These are phyloP conservation scores for Neogale vison DNA, from an alignment of 2,113 vertebrate species.

Conservation along the genomic window DNA sequence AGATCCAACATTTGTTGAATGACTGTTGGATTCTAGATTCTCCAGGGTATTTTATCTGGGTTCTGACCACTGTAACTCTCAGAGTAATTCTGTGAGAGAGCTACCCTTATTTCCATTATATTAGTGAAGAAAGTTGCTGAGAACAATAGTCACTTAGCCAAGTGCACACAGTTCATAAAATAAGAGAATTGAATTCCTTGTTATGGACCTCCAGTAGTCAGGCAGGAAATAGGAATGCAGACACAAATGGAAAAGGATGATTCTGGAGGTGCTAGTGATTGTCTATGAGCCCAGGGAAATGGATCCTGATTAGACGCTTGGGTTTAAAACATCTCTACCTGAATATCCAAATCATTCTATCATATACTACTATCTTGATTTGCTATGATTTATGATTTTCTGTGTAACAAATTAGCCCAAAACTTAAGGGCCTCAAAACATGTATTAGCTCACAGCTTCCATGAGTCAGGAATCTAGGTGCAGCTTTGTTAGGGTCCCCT, in stretches of 20 bases:
- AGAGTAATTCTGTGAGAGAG: background rate
- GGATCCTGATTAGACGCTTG: background rate
- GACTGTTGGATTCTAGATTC: background rate
- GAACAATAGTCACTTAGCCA: background rate
- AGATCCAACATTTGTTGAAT: background rate
- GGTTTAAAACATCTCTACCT: background rate
- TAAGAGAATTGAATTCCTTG: background rate
- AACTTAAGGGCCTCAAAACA: background rate
- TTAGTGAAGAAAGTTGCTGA: background rate
- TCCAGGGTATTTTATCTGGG: background rate
- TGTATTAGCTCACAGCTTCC: background rate
- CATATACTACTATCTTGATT: background rate
- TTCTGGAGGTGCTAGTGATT: background rate
- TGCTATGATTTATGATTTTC: background rate
- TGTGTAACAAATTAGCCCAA: background rate
- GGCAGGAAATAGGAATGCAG: background rate
- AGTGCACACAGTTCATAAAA: background rate
- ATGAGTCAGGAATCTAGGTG: background rate
- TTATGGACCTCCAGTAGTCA: background rate
- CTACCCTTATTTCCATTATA: background rate
- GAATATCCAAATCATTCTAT: background rate
- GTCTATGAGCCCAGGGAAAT: background rate
- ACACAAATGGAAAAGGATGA: background rate
- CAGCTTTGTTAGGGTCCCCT: background rate
- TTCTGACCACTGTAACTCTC: background rate